These are phyloP conservation scores for Epinotia demarniana DNA, from an alignment of 2,888 invertebrate species.

Conservation along the genomic window DNA sequence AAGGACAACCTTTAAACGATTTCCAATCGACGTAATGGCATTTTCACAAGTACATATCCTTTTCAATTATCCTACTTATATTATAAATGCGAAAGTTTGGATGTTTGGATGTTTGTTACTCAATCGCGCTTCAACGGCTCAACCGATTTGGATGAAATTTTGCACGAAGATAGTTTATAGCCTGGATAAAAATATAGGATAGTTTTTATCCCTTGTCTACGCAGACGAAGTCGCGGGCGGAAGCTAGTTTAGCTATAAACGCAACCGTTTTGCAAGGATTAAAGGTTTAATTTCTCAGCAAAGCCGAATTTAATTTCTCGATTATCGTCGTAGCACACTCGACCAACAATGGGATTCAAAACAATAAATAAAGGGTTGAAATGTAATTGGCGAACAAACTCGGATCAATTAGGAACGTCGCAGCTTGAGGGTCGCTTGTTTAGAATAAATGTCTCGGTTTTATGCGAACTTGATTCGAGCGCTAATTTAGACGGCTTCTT, in stretches of 20 bases:
- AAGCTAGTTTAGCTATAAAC: not conserved
- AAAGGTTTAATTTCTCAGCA: not conserved
- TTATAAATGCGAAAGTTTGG: no score
- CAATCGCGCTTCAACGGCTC: no score
- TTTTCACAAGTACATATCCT: slow-evolving; percentile 3
- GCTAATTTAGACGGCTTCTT: slow-evolving; percentile 13
- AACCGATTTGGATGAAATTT: no score
- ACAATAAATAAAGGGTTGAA: slow-evolving; percentile 40
- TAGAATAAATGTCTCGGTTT: slow-evolving; percentile 19
- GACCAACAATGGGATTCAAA: slow-evolving; percentile 29
- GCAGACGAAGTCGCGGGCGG: no score
- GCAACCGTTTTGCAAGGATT: not conserved
- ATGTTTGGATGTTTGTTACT: no score
- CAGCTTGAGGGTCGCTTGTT: slow-evolving; percentile 13
- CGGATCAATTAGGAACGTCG: slow-evolving; percentile 27
- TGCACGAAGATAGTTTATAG: no score
- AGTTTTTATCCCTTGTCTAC: no score
- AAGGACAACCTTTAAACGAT: slow-evolving; percentile 29
- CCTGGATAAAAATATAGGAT: no score
- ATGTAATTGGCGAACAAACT: slow-evolving; percentile 40
- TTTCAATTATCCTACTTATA: no score
- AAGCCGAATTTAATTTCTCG: slow-evolving; percentile 16
- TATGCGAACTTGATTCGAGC: not conserved
- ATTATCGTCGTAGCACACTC: slow-evolving; percentile 18
- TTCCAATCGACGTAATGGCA: slow-evolving; percentile 33